These are phyloP conservation scores for Coptodon rendalli DNA, from an alignment of 2,113 vertebrate species.

Conservation along the genomic window DNA sequence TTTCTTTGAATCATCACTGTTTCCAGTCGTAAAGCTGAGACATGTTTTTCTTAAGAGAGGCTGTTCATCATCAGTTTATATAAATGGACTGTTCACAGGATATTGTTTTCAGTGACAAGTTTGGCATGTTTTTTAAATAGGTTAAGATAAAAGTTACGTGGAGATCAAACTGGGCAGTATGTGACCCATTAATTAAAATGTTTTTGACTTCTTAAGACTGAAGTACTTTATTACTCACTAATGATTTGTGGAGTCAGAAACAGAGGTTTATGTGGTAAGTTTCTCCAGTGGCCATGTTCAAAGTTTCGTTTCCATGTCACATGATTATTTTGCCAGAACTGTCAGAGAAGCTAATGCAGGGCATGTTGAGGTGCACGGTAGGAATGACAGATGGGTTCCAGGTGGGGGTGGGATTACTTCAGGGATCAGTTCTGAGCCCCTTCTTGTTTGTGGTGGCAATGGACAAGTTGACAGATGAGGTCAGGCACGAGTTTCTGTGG, in stretches of 20 bases:
- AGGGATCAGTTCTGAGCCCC: not conserved
- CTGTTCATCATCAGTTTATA: not conserved
- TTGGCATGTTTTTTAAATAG: not conserved
- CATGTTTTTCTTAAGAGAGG: not conserved
- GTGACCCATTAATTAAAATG: not conserved
- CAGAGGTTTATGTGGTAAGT: not conserved
- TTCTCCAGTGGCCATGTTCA: not conserved
- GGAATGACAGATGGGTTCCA: not conserved
- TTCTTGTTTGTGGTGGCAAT: not conserved
- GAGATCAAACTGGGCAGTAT: not conserved
- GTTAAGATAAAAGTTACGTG: not conserved
- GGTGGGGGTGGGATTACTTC: not conserved
- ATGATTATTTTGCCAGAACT: not conserved
- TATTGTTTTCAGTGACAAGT: not conserved
- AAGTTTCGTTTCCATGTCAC: not conserved
- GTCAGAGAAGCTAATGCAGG: not conserved
- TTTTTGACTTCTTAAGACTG: not conserved
- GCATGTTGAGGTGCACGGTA: not conserved
- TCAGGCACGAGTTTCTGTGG: accelerated
- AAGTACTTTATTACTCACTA: not conserved
- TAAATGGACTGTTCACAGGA: too few species aligned
- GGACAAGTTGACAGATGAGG: not conserved
- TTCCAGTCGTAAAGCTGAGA: not conserved
- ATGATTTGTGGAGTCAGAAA: not conserved
- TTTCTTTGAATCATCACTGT: not conserved